Evolutionary conservation across 2,888 invertebrate species (phyloP).

Genomic region (Lasiommata megera): DNA sequence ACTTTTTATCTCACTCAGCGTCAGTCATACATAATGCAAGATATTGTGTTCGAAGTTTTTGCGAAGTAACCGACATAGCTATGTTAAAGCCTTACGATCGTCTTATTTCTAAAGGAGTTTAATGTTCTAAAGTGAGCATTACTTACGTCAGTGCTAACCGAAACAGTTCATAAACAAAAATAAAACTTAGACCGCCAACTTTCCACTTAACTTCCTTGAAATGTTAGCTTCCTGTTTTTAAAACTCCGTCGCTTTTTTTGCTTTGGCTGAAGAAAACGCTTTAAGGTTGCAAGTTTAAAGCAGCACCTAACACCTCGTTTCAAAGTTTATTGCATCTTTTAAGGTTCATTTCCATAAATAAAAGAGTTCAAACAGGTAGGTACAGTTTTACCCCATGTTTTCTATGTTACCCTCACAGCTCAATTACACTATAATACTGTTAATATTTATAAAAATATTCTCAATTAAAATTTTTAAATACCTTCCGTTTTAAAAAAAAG

Average conservation of each 20-base stretch:
- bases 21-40: neutral
- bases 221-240: conserved; percentile 76
- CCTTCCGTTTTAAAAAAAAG: too few species aligned
- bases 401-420: neutral
- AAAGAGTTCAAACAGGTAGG: conserved; percentile 1
- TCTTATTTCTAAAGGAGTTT: conserved; percentile 22
- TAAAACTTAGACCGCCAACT: conserved; percentile 66
- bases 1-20: neutral
- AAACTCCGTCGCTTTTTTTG: conserved; percentile 66
- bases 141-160: conserved; percentile 44
- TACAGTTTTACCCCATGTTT: neutral
- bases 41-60: neutral
- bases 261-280: conserved; percentile 60
- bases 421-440: too few species aligned
- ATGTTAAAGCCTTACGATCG: neutral
- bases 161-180: conserved; percentile 66
- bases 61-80: neutral
- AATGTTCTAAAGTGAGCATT: conserved; percentile 51
- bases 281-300: conserved; percentile 70
- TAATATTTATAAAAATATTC: too few species aligned
- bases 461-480: too few species aligned
- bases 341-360: conserved; percentile 34
- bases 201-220: conserved; percentile 74
- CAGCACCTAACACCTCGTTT: conserved; percentile 68
- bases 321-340: conserved; percentile 44